Evolutionary conservation across 92 coral and sea anemone genomes (phyloP), one percentile per base, ranked within the genome.

Genomic region (Pocillopora grandis): DNA sequence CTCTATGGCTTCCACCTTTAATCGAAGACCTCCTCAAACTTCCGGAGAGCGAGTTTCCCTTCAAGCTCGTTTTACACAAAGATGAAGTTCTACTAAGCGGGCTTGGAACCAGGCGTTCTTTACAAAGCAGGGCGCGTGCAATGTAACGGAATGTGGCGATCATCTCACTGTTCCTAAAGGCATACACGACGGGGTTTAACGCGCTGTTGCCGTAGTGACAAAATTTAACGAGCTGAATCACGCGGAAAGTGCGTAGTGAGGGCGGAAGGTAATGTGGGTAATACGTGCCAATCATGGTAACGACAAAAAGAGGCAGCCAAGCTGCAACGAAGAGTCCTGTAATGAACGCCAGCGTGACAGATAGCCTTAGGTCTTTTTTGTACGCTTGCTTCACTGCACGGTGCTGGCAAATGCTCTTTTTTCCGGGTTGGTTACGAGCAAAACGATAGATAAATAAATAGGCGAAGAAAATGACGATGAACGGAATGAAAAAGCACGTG

Each of bases 181-280:
- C 93, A 70, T 96, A 96, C 55, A 96, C 82, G 60, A 92, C 78
- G 8, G 98, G 98, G 82, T 96, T 94, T 21, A 96, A 81, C 1
- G 95, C 89, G 19, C 98, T 96, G 92, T 94, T 96, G 84, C 92
- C 84, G 71, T 92, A 96, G 83, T 96, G 98, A 94, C 95, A 91
- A 92, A 93, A 94, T 58, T 96, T 96, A 69, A 89, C 98, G 31
- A 94, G 87, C 63, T 90, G 91, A 56, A 93, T 85, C 36, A 90
- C 85, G 9, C 93, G 88, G 23, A 75, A 87, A 18, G 85, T 92
- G 23, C 89, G 76, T 16, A 73, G 27, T 1, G 92, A 71, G 12
- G 78, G 19, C 2, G 92, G 92, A 17, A 94, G 86, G 71, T 87
- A 75, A 10, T 84, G 86, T 9, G 88, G 78, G 58, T 75, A 77